These are phyloP conservation scores for Smutsia temminckii DNA, from an alignment of 2,797 vertebrate genomes.

Conservation along the genomic window DNA sequence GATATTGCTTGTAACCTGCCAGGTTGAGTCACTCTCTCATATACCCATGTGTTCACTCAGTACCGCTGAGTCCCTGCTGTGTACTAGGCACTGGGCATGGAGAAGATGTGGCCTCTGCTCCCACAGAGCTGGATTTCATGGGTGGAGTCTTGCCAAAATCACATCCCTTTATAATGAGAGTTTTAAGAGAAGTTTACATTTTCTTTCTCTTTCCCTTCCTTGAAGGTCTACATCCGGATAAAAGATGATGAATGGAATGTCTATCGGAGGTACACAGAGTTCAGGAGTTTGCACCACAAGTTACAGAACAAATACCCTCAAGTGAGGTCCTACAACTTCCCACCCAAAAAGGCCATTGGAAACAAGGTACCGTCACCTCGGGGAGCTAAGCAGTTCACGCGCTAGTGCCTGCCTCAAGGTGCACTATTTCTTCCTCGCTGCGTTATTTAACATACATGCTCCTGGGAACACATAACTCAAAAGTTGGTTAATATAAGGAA, in stretches of 20 bases:
- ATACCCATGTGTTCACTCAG: neutral
- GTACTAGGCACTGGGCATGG: neutral
- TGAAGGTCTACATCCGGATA: constrained; percentile 96
- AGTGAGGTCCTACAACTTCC: constrained; percentile 93
- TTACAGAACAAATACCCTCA: constrained; percentile 92
- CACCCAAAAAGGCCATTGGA: constrained; percentile 98
- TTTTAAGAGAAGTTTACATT: neutral
- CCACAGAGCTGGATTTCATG: neutral
- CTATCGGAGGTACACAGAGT: constrained; percentile 95
- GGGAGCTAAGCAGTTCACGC: rapidly evolving
- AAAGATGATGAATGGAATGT: constrained; percentile 99
- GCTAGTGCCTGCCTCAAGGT: rapidly evolving
- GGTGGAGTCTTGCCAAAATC: rapidly evolving
- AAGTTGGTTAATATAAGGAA: neutral
- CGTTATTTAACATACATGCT: neutral
- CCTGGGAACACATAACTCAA: neutral
- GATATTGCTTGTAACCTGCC: neutral
- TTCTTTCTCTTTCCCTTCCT: constrained; percentile 31
- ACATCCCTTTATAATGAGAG: neutral
- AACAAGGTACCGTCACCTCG: constrained; percentile 91
- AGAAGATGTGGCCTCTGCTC: neutral
- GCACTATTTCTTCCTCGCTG: neutral
- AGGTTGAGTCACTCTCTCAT: rapidly evolving
- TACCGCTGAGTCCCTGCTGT: neutral
- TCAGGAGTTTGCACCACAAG: constrained; percentile 93